phyloP scores from a whole-genome alignment of 2,797 vertebrate species.

The Myripristis jacobus region DNA sequence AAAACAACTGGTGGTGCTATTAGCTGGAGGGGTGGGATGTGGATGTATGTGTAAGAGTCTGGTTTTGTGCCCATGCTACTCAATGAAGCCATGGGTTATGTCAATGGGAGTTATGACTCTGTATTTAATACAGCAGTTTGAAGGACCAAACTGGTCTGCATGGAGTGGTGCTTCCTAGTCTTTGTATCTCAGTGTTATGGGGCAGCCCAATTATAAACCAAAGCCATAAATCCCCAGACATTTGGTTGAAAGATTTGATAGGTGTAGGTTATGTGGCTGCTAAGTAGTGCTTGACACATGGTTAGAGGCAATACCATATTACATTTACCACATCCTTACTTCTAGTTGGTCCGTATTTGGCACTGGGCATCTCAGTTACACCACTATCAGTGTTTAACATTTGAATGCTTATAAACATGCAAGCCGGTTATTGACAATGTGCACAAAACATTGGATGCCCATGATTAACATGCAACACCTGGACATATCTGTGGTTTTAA shows the following conservation, averaged over 20 bases:
- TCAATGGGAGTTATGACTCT: neutral
- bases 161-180: neutral
- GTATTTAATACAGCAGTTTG: constrained; percentile 27
- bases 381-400: constrained; percentile 7
- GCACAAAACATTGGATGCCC: too few species aligned
- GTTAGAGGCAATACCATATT: neutral
- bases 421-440: constrained; percentile 3
- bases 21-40: constrained; percentile 17
- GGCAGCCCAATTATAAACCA: constrained; percentile 22
- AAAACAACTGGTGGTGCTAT: constrained; percentile 15
- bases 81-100: constrained; percentile 1
- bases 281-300: neutral
- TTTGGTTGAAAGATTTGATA: neutral
- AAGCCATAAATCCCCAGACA: neutral
- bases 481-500: constrained; percentile 17
- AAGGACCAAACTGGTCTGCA: constrained; percentile 24
- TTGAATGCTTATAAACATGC: constrained; percentile 21
- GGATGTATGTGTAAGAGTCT: constrained; percentile 11
- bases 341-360: neutral
- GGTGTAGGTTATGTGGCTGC: neutral
- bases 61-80: constrained; percentile 18
- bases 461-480: constrained; percentile 9
- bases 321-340: neutral
- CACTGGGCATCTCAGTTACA: neutral
- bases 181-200: constrained; percentile 24